phyloP scores from a whole-genome alignment of 2,113 vertebrate species.

The Cyprinodon tularosa region DNA sequence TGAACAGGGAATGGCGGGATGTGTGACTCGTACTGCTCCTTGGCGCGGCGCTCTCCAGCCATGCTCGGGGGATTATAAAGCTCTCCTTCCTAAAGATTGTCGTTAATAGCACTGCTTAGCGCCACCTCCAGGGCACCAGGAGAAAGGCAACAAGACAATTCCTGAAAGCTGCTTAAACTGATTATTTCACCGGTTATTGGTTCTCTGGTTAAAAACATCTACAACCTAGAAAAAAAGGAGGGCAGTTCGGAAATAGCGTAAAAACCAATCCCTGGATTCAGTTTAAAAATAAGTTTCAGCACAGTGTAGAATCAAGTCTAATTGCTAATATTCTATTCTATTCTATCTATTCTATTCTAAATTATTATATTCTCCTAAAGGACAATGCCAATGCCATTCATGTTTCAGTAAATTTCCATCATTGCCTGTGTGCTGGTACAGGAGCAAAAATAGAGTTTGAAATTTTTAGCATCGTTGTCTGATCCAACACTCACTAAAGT shows the following conservation, averaged over 20 bases:
- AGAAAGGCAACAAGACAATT: conserved; percentile 24
- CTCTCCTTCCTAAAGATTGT: conserved; percentile 66
- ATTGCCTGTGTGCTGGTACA: neutral
- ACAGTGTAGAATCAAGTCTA: neutral
- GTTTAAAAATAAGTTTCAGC: conserved; percentile 1
- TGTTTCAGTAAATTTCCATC: neutral
- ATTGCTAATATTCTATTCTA: neutral
- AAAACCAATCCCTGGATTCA: conserved; percentile 24
- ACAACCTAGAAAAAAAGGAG: conserved; percentile 4
- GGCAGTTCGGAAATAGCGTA: neutral
- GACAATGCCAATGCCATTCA: neutral
- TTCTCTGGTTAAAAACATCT: neutral
- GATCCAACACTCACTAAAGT: neutral
- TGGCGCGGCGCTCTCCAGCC: neutral
- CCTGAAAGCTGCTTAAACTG: conserved; percentile 5
- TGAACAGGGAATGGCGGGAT: conserved; percentile 34
- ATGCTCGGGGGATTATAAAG: conserved; percentile 21
- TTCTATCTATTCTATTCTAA: conserved; percentile 2
- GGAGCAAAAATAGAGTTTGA: neutral
- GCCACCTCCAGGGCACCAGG: conserved; percentile 28
- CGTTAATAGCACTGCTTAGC: conserved; percentile 34
- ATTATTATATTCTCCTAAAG: neutral
- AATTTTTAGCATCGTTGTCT: neutral
- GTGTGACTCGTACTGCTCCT: conserved; percentile 54
- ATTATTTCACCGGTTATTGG: neutral